A percentile compares a stretch with the other conserved stretches of the same genome.
Conservation (phyloP, 37 sponge, comb jelly and placozoan species). For the Lycopodina hypogea region DNA sequence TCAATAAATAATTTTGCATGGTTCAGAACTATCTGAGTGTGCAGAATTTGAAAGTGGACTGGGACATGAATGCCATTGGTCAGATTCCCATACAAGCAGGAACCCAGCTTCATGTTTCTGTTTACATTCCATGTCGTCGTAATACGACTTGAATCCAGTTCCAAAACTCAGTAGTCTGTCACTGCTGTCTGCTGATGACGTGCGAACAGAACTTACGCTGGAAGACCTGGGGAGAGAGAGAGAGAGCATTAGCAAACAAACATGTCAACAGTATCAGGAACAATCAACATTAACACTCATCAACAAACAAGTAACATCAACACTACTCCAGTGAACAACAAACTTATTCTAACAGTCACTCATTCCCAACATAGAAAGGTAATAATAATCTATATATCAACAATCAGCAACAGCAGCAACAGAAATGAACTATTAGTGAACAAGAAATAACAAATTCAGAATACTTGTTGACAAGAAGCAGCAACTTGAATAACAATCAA, state of each 20-base stretch:
- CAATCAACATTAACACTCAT: not conserved
- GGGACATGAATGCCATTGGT: conserved; percentile 14
- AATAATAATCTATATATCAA: too few relatives aligned
- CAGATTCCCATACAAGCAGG: conserved; percentile 61
- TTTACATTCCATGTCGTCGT: conserved; percentile 34
- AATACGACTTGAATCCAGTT: conserved; percentile 52
- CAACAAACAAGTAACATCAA: not conserved
- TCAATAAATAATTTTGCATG: too few relatives aligned
- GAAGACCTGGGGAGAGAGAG: not conserved
- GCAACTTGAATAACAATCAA: too few relatives aligned
- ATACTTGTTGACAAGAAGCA: too few relatives aligned
- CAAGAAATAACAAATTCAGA: too few relatives aligned
- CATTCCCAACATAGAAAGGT: too few relatives aligned
- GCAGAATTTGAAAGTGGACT: too few relatives aligned
- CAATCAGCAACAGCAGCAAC: too few relatives aligned
- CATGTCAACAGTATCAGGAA: not conserved
- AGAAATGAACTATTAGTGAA: too few relatives aligned
- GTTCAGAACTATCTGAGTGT: too few relatives aligned
- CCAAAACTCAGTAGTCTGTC: conserved; percentile 40
- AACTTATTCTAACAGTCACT: too few relatives aligned
- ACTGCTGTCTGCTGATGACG: not conserved
- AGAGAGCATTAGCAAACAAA: not conserved
- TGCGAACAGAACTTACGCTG: not conserved
- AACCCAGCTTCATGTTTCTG: conserved; percentile 29
- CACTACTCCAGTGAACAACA: too few relatives aligned